Conservation (phyloP, 1,140 invertebrate species). For the Trichoplusia ni region DNA sequence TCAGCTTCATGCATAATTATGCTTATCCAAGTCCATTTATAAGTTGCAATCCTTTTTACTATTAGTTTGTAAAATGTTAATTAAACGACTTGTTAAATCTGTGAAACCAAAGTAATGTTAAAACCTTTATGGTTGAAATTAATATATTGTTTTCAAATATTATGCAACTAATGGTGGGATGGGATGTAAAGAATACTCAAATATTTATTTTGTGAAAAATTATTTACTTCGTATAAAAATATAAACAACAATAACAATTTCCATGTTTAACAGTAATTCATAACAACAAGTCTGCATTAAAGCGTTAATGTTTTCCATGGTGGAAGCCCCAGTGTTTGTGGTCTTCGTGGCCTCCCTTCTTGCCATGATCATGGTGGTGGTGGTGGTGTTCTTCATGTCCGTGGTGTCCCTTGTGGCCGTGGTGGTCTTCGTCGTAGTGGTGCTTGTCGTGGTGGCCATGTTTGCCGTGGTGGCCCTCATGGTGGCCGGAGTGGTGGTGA, state of each 20-base stretch:
- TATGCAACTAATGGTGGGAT: background rate
- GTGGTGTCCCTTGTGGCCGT: conserved; percentile 85
- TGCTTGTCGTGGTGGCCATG: conserved; percentile 84
- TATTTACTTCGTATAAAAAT: conserved; percentile 64
- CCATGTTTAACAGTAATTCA: conserved; percentile 47
- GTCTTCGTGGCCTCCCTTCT: conserved; percentile 85
- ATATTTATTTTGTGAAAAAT: conserved; percentile 20
- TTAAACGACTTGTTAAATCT: no score
- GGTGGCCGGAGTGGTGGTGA: conserved; percentile 83
- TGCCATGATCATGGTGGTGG: conserved; percentile 84
- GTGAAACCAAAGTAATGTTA: no score
- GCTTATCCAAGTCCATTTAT: no score
- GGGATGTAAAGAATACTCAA: background rate
- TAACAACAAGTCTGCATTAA: conserved; percentile 38
- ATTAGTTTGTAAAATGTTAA: no score
- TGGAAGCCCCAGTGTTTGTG: conserved; percentile 85
- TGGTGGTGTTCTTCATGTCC: conserved; percentile 85
- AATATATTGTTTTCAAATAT: no score
- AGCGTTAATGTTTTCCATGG: conserved; percentile 64
- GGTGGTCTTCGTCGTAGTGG: conserved; percentile 81
- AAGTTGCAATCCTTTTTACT: no score
- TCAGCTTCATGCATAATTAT: no score
- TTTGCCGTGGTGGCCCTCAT: conserved; percentile 83
- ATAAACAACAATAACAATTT: conserved; percentile 61
- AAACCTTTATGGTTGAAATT: no score